A percentile compares a stretch with the other conserved stretches of the same genome.
Evolutionary conservation across 2,797 vertebrate genomes (phyloP).

Genomic region (Naso thynnoides): DNA sequence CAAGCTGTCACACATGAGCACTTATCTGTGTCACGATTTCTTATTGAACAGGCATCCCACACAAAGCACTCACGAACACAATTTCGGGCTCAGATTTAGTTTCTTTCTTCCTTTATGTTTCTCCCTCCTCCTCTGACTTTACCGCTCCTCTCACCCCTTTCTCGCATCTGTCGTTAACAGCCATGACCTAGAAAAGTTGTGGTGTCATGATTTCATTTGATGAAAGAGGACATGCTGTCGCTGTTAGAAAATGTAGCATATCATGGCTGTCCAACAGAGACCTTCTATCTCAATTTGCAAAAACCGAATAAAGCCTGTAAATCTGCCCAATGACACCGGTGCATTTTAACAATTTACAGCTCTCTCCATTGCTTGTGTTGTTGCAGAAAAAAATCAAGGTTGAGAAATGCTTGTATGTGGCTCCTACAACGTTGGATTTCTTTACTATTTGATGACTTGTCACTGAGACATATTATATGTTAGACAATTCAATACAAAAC

Average conservation of each 20-base stretch:
- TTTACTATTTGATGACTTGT: constrained; percentile 46
- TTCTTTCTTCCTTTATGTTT: constrained; percentile 7
- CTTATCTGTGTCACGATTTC: constrained; percentile 59
- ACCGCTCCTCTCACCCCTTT: constrained; percentile 21
- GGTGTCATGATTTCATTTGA: constrained; percentile 57
- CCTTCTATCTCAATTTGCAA: constrained; percentile 15
- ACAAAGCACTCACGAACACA: background rate
- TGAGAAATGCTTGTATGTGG: constrained; percentile 6
- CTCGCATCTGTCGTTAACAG: constrained; percentile 31
- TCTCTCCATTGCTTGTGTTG: constrained; percentile 2
- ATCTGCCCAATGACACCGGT: background rate
- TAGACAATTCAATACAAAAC: constrained; percentile 44
- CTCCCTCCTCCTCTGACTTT: constrained; percentile 29
- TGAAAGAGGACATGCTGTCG: constrained; percentile 45
- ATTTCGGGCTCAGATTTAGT: constrained; percentile 4
- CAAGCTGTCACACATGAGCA: constrained; percentile 57
- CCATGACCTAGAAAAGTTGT: constrained; percentile 62
- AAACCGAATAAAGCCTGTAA: constrained; percentile 10
- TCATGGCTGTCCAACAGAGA: constrained; percentile 23
- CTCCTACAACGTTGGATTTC: constrained; percentile 27
- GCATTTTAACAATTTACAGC: constrained; percentile 30
- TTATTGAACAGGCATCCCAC: constrained; percentile 28
- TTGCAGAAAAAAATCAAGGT: background rate
- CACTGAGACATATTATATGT: constrained; percentile 32
- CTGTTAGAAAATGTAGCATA: constrained; percentile 1